These are phyloP conservation scores for Cebidichthys violaceus DNA, from an alignment of 2,113 vertebrate species.

Conservation along the genomic window DNA sequence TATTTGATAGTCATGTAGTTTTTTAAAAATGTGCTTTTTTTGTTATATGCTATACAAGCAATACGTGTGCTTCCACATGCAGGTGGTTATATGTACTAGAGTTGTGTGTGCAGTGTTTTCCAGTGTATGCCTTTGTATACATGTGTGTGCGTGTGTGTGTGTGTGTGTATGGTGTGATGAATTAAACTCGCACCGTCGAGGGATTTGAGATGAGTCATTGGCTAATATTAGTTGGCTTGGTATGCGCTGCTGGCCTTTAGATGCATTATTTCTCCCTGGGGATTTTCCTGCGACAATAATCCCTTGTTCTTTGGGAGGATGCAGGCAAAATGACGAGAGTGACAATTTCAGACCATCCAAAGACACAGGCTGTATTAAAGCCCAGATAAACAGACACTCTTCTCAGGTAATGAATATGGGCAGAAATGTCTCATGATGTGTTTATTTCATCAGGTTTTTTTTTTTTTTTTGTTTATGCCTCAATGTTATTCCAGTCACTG, in stretches of 20 bases:
- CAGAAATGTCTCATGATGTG: constrained; percentile 17
- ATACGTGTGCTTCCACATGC: background rate
- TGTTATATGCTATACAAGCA: background rate
- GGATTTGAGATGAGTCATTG: constrained; percentile 54
- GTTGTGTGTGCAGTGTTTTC: background rate
- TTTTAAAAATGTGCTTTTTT: background rate
- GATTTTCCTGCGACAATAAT: constrained; percentile 55
- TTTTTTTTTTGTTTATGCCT: background rate
- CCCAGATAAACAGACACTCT: constrained; percentile 19
- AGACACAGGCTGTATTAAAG: constrained; percentile 23
- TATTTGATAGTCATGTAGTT: background rate
- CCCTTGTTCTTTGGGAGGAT: constrained; percentile 37
- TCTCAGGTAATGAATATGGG: constrained; percentile 27
- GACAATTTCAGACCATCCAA: constrained; percentile 27
- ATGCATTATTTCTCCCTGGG: constrained; percentile 39
- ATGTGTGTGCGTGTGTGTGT: background rate
- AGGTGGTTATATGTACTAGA: background rate
- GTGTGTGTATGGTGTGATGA: background rate
- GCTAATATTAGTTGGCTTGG: constrained; percentile 50
- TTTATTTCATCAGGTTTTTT: constrained; percentile 21
- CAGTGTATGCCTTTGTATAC: background rate
- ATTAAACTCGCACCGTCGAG: background rate
- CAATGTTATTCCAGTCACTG: background rate
- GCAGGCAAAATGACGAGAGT: constrained; percentile 48
- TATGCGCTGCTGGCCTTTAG: constrained; percentile 37